Base-by-base conservation (phyloP, 92 coral and sea anemone species). In the Porites rus region DNA sequence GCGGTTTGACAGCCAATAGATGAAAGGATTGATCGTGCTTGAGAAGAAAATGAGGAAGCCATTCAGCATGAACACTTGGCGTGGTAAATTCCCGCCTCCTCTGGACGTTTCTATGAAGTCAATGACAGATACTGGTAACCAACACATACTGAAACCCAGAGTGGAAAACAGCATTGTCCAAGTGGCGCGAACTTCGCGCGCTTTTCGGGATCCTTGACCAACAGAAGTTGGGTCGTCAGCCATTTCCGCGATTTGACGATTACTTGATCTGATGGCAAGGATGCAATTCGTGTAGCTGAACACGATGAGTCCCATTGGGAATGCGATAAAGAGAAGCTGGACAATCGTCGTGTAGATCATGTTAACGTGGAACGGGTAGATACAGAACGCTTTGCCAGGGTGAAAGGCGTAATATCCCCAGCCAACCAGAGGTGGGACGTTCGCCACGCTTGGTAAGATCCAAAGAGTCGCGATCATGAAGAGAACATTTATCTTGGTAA, bases 361-460 rank as follows among this genome's bases (percentile, higher is more conserved):
- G 73, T 90, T 90, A 46, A 90, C 95, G 77, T 87, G 84, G 65
- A 92, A 92, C 4, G 95, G 95, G 43, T 90, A 92, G 14, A 92
- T 82, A 46, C 95, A 92, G 46, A 92, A 76, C 64, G 87, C 91
- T 83, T 92, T 92, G 51, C 95, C 95, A 16, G 87, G 89, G 58
- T 92, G 82, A 51, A 90, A 92, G 16, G 93, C 95, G 21, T 92
- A 92, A 67, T 90, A 78, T 13, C 95, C 95, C 93, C 95, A 92
- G 7, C 95, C 95, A 12, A 58, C 89, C 79, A 92, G 51, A 1
- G 95, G 95, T 25, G 95, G 95, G 22, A 92, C 91, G 28, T 87
- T 92, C 52, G 95, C 95, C 54, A 92, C 80, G 71, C 81, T 70
- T 11, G 95, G 95, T 56, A 92, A 92, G 67, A 92, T 62, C 95